These are phyloP conservation scores for Scolopax rusticola DNA, from an alignment of 2,797 vertebrate genomes.

Conservation along the genomic window DNA sequence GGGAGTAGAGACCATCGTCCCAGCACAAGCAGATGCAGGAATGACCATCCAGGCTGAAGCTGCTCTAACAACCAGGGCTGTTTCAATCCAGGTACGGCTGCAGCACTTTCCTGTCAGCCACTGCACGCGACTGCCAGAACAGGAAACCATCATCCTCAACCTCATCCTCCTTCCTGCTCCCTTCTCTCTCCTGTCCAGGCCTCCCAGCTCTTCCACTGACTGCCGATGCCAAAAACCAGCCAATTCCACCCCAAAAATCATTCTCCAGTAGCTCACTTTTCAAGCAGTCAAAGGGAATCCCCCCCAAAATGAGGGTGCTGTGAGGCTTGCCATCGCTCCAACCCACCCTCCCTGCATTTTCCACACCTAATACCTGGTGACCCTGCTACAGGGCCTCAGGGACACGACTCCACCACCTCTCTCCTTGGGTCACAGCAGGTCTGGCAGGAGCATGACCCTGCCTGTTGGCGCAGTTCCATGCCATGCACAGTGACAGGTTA, in stretches of 20 bases:
- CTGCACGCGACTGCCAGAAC: fast-evolving
- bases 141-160: not conserved
- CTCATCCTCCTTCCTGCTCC: not conserved
- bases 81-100: fast-evolving
- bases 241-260: not conserved
- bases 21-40: fast-evolving
- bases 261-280: fast-evolving
- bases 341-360: not conserved
- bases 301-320: fast-evolving
- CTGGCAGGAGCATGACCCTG: not conserved
- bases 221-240: not conserved
- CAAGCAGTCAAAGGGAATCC: not conserved
- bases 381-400: fast-evolving
- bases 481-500: not conserved
- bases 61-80: not conserved
- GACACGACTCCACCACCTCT: fast-evolving
- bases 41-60: fast-evolving
- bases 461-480: fast-evolving
- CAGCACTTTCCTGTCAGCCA: not conserved
- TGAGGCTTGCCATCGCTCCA: fast-evolving
- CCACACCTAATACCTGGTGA: fast-evolving
- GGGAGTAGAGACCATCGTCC: fast-evolving
- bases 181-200: not conserved
- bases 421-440: fast-evolving
- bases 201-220: not conserved